Base-by-base conservation (phyloP, 2,113 vertebrate genomes). In the Crotalus viridis region DNA sequence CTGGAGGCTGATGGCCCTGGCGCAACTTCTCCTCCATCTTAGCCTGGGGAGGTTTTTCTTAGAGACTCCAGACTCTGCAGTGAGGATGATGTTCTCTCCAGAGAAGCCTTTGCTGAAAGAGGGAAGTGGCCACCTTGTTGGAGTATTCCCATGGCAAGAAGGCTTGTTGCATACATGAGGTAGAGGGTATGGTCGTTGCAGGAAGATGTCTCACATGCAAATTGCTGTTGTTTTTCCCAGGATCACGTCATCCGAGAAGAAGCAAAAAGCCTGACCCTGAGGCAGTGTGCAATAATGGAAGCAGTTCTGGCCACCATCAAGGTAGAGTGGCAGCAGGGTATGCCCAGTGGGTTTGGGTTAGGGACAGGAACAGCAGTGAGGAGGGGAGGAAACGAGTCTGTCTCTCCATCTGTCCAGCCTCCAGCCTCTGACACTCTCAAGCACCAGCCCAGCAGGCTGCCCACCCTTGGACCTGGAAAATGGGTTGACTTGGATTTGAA, bases 191-290 rank as follows among this genome's bases (percentile, higher is more conserved):
- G 74, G 19, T 43, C 17, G 1, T 7, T 21, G 74, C 74, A 81
- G 17, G 33, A 21, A 81, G 33, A 21, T 3, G 33, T 4, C 33
- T 43, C 74, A 9, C 74, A 33, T 39, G 12, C 28, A 33, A n/a
- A 7, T n/a, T 19, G 28, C 22, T 52, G 13, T 4, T 33, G 1
- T 26, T 85, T 89, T 93, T 96, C 95, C n/a, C 95, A 99, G 99
- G 99, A 99, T 46, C 99, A 99, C 6, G 98, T 99, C 86, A 99
- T 97, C 92, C 98, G 99, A 92, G 99, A 99, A 92, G 99, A 99
- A 94, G 97, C 98, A 94, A 98, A 97, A 90, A 99, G 99, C 96
- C 97, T 99, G 97, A 98, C 97, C 0, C 98, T 98, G 91, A 97
- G 99, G 95, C 99, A 99, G 93, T 99, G 99, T 93, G 98, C 98